Percentiles rank a stretch among this genome's conserved stretches.
Conservation (phyloP, 2,888 invertebrate species). For the Actias luna region DNA sequence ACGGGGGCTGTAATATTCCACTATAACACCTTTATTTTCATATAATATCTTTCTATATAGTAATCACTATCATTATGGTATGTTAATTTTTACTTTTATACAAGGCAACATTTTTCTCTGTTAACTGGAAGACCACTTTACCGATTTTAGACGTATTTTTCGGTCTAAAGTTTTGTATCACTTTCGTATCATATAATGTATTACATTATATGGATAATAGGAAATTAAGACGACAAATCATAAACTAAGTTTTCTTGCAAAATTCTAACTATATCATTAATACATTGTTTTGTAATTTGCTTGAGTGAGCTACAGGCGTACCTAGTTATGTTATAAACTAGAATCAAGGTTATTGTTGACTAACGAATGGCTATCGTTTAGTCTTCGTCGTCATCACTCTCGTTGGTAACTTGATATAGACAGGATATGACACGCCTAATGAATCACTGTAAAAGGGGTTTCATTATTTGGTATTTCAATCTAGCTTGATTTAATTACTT, state of each 20-base stretch:
- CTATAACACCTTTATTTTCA: slow-evolving; percentile 42
- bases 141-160: no score
- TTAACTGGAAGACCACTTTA: no score
- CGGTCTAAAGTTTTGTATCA: no score
- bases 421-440: not conserved
- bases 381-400: not conserved
- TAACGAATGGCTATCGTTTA: not conserved
- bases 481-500: not conserved
- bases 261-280: no score
- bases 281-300: no score
- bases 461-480: not conserved
- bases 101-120: no score
- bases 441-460: not conserved
- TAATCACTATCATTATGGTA: not conserved
- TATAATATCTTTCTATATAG: slow-evolving; percentile 19
- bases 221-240: no score
- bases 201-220: no score
- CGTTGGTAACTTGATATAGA: not conserved
- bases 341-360: not conserved
- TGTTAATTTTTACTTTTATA: no score
- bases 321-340: not conserved
- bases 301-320: no score
- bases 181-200: no score
- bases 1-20: slow-evolving; percentile 44
- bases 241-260: no score